A percentile compares a stretch with the other conserved stretches of the same genome.
Evolutionary conservation across 2,888 invertebrate genomes (phyloP).

Genomic region (Ceramica pisi): DNA sequence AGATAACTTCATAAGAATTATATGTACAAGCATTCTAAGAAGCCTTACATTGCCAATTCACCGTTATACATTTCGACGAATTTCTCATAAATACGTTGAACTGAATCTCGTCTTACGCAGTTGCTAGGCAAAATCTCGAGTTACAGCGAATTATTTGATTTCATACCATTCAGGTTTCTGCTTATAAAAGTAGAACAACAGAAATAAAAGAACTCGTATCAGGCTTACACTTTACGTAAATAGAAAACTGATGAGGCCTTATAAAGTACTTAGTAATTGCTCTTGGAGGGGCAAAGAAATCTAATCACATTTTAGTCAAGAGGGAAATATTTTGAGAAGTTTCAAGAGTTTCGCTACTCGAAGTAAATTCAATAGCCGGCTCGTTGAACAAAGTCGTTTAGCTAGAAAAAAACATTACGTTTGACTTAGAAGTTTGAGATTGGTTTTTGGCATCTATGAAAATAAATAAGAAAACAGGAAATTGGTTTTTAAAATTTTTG

Average conservation of each 20-base stretch:
- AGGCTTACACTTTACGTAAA: conserved; percentile 14
- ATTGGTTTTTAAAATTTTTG: conserved; percentile 26
- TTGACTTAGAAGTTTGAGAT: conserved; percentile 71
- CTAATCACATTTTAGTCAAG: conserved; percentile 58
- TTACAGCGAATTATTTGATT: conserved; percentile 32
- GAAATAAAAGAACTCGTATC: conserved; percentile 18
- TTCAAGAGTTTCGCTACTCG: conserved; percentile 66
- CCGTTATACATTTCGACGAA: neutral
- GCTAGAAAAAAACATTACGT: conserved; percentile 73
- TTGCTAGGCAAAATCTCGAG: conserved; percentile 35
- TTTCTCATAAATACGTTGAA: neutral
- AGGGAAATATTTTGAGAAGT: conserved; percentile 61
- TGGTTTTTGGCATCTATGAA: conserved; percentile 63
- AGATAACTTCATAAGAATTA: neutral
- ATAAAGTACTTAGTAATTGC: conserved; percentile 58
- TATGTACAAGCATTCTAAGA: neutral
- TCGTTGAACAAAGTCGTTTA: conserved; percentile 69
- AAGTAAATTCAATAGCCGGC: conserved; percentile 69
- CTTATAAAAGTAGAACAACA: conserved; percentile 16
- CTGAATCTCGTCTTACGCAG: neutral
- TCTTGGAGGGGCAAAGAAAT: conserved; percentile 56
- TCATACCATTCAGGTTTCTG: conserved; percentile 19
- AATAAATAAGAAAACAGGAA: conserved; percentile 38
- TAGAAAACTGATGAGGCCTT: conserved; percentile 48
- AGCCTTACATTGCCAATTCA: neutral